Base-by-base conservation (phyloP, 1,140 invertebrate genomes). In the Heterodera carotae region DNA sequence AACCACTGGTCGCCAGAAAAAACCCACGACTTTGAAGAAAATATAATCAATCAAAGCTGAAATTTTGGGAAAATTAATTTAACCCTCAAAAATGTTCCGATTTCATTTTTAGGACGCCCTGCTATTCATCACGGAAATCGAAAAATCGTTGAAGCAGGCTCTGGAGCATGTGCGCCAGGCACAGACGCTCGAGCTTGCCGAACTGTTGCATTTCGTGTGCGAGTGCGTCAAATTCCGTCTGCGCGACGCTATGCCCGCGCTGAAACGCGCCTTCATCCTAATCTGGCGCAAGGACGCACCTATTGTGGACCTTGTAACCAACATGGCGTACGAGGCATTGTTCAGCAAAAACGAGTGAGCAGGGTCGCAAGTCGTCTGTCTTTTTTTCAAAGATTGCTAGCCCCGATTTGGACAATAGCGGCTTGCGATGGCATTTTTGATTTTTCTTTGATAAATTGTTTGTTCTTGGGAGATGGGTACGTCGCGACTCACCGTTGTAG, bases 121-220 rank as follows among this genome's bases (percentile, higher is more conserved):
- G 18, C 62, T 78, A 25, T 78, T 78, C 76, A 56, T 25, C 60
- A 80, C 60, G 15, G 79, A 78, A 43, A 80, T 80, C 12, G 76
- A 78, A 43, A 31, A 36, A 15, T 27, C 43, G 36, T 25, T 78
- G 48, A 48, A 59, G 25, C 53, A 79, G 18, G 79, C 62, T n/a
- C 15, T 80, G 22, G 34, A 39, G n/a, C 29, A 59, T 79, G 39
- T 80, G 5, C 60, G 62, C 27, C 34, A 36, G 27, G 29, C 43
- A 56, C 29, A 56, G 18, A 33, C 69, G 31, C 56, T 33, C 39
- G 76, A 78, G 48, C 66, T 78, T n/a, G 29, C 29, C 39, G 76
- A 78, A 39, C 78, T 78, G 76, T 56, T 78, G 48, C 78, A 72
- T n/a, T 80, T 80, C 15, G 68, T 78, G 31, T 78, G 76, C 76